phyloP scores from a whole-genome alignment of 2,797 vertebrate genomes.

The Acomys russatus region DNA sequence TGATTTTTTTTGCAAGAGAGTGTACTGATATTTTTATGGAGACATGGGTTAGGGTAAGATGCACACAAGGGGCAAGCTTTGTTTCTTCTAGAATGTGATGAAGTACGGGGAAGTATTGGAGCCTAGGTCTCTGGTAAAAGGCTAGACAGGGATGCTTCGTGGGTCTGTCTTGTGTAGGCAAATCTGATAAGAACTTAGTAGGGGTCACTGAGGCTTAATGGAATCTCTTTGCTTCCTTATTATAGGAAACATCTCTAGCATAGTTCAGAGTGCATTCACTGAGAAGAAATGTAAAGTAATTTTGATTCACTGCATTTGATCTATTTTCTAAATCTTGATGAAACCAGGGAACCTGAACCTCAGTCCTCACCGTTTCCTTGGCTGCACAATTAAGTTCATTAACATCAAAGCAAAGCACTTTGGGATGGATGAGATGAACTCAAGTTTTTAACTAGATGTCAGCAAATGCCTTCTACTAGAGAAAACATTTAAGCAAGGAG shows the following conservation, averaged over 20 bases:
- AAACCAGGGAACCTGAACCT: background rate
- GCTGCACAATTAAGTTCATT: background rate
- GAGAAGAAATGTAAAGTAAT: background rate
- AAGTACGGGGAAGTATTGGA: background rate
- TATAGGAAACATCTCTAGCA: background rate
- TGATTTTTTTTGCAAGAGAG: background rate
- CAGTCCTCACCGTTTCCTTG: background rate
- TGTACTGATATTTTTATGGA: background rate
- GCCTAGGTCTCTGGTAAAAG: background rate
- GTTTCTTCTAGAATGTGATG: background rate
- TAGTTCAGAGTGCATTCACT: background rate
- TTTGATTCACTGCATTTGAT: background rate
- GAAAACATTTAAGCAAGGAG: background rate
- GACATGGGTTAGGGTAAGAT: background rate
- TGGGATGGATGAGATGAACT: background rate
- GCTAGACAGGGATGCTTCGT: background rate
- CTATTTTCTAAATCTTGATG: constrained; percentile 31
- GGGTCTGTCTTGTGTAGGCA: background rate
- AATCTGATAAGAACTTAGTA: background rate
- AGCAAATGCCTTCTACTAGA: constrained; percentile 6
- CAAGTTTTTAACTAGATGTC: constrained; percentile 3
- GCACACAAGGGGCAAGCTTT: background rate
- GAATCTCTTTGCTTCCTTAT: background rate
- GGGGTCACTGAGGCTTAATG: background rate
- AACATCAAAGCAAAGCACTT: constrained; percentile 34